Percentiles rank a stretch among this genome's conserved stretches.
These are phyloP conservation scores for Sinhomidia bicolor DNA, from an alignment of 2,888 invertebrate genomes.

Conservation along the genomic window DNA sequence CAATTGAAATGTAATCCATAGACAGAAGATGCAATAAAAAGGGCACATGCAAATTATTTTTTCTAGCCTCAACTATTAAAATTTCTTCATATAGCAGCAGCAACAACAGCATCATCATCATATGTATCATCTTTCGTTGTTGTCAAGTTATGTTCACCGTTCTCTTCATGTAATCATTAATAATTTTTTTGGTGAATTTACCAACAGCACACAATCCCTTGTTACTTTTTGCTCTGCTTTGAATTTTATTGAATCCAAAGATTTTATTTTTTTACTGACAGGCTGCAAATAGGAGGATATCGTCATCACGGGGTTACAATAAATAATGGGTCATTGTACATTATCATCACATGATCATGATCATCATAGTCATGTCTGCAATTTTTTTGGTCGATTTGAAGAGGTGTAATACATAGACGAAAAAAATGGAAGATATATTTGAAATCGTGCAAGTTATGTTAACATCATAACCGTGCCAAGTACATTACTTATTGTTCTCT, in stretches of 20 bases:
- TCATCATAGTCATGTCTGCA: too few species aligned
- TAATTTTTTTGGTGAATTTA: background rate
- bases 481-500: slow-evolving; percentile 42
- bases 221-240: background rate
- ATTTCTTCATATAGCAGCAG: too few species aligned
- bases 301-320: slow-evolving; percentile 36
- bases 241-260: slow-evolving; percentile 32
- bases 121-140: too few species aligned
- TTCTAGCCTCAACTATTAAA: too few species aligned
- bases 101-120: too few species aligned
- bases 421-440: slow-evolving; percentile 15
- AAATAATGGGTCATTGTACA: slow-evolving; percentile 47
- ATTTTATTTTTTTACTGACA: slow-evolving; percentile 10
- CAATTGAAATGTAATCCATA: background rate
- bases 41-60: background rate
- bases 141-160: background rate
- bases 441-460: slow-evolving; percentile 48
- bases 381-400: background rate
- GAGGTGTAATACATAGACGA: background rate
- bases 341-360: slow-evolving; percentile 27
- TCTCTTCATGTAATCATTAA: slow-evolving; percentile 1
- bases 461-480: slow-evolving; percentile 50
- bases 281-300: slow-evolving; percentile 6
- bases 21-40: background rate
- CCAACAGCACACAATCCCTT: background rate